A percentile compares a stretch with the other conserved stretches of the same genome.
Conservation (phyloP, 2,888 invertebrate genomes). For the Tenthredo notha region DNA sequence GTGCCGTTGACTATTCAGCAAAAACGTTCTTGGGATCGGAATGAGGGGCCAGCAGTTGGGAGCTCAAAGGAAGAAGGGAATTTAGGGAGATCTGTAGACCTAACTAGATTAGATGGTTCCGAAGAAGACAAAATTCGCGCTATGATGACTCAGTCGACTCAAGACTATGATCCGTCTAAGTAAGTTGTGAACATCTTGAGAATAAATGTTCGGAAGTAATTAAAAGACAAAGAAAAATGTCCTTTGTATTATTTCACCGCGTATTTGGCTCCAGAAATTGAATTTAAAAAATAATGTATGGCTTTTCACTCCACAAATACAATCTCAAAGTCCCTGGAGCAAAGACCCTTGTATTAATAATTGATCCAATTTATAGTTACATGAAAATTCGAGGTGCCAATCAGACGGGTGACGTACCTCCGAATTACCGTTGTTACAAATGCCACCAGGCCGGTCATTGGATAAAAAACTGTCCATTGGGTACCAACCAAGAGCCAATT, state of each 20-base stretch:
- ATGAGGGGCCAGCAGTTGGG: conserved; percentile 69
- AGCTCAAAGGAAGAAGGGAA: conserved; percentile 73
- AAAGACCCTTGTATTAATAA: not conserved
- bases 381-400: conserved; percentile 92
- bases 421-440: conserved; percentile 96
- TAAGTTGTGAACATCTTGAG: conserved; percentile 80
- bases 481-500: conserved; percentile 83
- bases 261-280: not conserved
- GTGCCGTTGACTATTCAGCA: conserved; percentile 91
- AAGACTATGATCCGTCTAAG: conserved; percentile 98
- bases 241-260: not conserved
- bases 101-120: conserved; percentile 93
- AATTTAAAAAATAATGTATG: not conserved
- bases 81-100: conserved; percentile 86
- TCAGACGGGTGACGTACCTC: conserved; percentile 93
- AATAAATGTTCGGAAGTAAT: conserved; percentile 48
- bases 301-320: not conserved
- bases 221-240: not conserved
- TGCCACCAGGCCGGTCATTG: conserved; percentile 98
- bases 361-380: conserved; percentile 82
- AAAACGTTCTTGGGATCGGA: conserved; percentile 88
- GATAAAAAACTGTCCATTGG: conserved; percentile 96
- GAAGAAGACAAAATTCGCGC: conserved; percentile 99
- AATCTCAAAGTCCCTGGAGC: not conserved
- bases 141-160: conserved; percentile 98